Base-by-base conservation (phyloP, 2,797 vertebrate species). In the Molossus alvarezi region DNA sequence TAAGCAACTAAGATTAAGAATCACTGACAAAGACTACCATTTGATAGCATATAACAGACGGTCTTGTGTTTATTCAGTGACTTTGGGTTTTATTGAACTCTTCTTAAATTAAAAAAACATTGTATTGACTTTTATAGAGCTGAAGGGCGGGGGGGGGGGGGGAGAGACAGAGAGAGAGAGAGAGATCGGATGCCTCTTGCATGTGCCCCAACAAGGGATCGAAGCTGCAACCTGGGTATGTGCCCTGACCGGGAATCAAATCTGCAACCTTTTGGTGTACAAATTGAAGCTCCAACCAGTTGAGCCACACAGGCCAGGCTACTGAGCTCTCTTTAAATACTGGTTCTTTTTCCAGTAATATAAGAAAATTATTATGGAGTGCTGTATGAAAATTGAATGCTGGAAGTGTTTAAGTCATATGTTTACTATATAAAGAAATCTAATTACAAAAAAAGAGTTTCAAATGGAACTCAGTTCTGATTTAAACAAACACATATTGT, bases 371-470 rank as follows among this genome's bases (percentile, higher is more conserved):
- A 45, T 83, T 69, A 48, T 57, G 17, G 33, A 84, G 41, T 77
- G 72, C 79, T 82, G 2, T 25, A 77, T 72, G n/a, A 92, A 87
- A 94, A 80, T 29, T 90, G 27, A 69, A 90, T 17, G 27, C 5
- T 86, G 25, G 58, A 53, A 21, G 14, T 51, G 14, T 62, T 73
- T 57, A 94, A 86, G 92, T 76, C 95, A 96, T 86, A 82, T 83
- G 55, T 83, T 95, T 67, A 95, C 88, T 94, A 80, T 45, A 86
- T 64, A 41, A 92, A 80, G 55, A 97, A 96, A 97, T 89, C 25
- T 91, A 95, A 97, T 96, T 94, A 92, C 67, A n/a, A 79, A 71
- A 73, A 88, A 93, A 85, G 25, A 89, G 60, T 72, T 93, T 86
- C 73, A 88, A 91, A 89, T n/a, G 90, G 27, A 62, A 58, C 33